Evolutionary conservation across 2,113 vertebrate genomes (phyloP), one percentile per base, ranked within the genome.

Genomic region (pig (Sus scrofa)): DNA sequence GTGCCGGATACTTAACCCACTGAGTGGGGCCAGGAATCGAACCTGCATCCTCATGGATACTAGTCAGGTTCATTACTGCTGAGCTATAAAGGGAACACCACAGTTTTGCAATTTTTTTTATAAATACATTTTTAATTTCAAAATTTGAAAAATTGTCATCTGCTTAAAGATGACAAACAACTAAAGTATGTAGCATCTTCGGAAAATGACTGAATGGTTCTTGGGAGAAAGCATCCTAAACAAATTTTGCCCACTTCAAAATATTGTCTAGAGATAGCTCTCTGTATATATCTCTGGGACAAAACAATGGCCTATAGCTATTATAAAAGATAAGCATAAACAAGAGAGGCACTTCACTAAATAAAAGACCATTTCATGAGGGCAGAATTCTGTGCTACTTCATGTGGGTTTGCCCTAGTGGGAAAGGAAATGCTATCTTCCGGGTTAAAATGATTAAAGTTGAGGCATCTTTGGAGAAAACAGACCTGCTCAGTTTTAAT

Each of bases 401-500:
- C 56, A 81, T 10, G 15, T 26, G 32, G n/a, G 58, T 62, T 88
- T 86, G 71, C 56, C 62, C 30, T 34, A 37, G 50, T 27, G 60
- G 65, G 65, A 68, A 60, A 86, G 30, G 39, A 86, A 94, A 81
- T 81, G 20, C 7, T 78, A 71, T 54, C 58, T 84, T 92, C n/a
- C 56, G 39, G n/a, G 54, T 92, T 75, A 92, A 85, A 68, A n/a
- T 85, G n/a, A 86, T 89, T 54, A 74, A 94, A 92, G 60, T 32
- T 18, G 19, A 81, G 24, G 16, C 30, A 86, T 92, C 54, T 89
- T 85, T 75, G 79, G 30, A 89, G 52, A 75, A 94, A 92, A 86
- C 19, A 96, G 56, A 78, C 39, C 27, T 50, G 9, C n/a, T 94
- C 60, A 65, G 20, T 93, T 97, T 95, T 97, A 70, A 93, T 86